Base-by-base conservation (phyloP, 2,797 vertebrate species). In the Austrolebias charrua region DNA sequence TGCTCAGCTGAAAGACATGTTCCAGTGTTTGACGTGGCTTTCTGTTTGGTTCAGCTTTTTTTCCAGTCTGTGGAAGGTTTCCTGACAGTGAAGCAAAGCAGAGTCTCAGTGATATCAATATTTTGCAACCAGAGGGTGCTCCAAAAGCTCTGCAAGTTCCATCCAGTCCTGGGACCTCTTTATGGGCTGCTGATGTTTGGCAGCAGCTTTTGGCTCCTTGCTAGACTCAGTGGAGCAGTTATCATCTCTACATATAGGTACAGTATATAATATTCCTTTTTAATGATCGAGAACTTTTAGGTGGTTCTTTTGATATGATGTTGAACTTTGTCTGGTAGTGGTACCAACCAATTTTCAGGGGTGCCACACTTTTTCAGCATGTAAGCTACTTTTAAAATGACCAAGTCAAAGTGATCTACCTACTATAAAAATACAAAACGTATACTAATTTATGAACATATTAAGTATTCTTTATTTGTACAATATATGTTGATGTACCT, bases 171-270 rank as follows among this genome's bases (percentile, higher is more conserved):
- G 18, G 91, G 91, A 1, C 81, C 89, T 6, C 56, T 90, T 0
- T 93, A 89, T 59, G 84, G 88, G 6, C 60, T 93, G 2, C 73
- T 88, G 0, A 62, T 90, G 13, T 60, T 79, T 18, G 84, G 84
- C 2, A 77, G 85, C 20, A 20, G 81, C 16, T 55, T 90, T 43
- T 91, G 91, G 84, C 14, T 93, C 9, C 62, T 91, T 48, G 86
- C 78, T 2, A 77, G 76, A 45, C 70, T 94, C 15, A 90, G 90
- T 58, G 91, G 89, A 52, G 88, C 90, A 14, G 51, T 91, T 63
- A 75, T 94, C 50, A 80, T 93, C 31, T 74, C 18, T 38, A 55
- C 80, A 7, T 92, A 91, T 84, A 89, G 89, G 89, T 91, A 80
- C 24, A 24, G 24, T 24, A 24, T 24, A 24, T 24, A 24, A 24